Base-by-base conservation (phyloP, 2,113 vertebrate species). In the Ondatra zibethicus region DNA sequence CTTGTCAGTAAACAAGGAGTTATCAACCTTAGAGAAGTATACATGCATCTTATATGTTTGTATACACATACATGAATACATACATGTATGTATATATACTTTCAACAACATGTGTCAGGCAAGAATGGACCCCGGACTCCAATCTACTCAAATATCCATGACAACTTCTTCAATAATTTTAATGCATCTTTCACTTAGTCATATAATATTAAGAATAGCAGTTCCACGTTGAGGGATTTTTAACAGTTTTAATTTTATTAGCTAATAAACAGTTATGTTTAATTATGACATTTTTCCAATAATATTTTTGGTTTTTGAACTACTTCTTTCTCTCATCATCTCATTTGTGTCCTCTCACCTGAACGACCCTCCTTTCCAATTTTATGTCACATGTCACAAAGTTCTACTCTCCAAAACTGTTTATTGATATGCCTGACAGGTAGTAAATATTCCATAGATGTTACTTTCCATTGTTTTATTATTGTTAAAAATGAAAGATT, bases 401-500 rank as follows among this genome's bases (percentile, higher is more conserved):
- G 17, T 47, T 47, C 23, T n/a, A n/a, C 19, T 14, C 23, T n/a
- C 6, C 61, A 77, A 87, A 94, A 25, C 39, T 89, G 5, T 73
- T 92, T 72, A 81, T 36, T 36, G 25, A 80, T 55, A 39, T 88
- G 5, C 7, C 19, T 72, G 27, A 72, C 11, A 45, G 0, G 52
- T 19, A 88, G 29, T 36, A 92, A 68, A 19, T 25, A 93, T 94
- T 93, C 7, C 77, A 88, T 3, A 96, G 52, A 81, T 77, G 21
- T 84, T 84, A 68, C 4, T 88, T 94, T 75, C 65, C 58, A 87
- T 65, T 72, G 52, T 90, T 8, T 87, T 77, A 93, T 70, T 97
- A n/a, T 85, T 94, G 89, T 87, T 92, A 95, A 96, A 65, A 65
- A 88, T 29, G 45, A 94, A 97, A 93, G 93, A 72, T 89, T 94